These are phyloP conservation scores for Alloscopus bannaensis DNA, from an alignment of 2,888 invertebrate species.

Conservation along the genomic window DNA sequence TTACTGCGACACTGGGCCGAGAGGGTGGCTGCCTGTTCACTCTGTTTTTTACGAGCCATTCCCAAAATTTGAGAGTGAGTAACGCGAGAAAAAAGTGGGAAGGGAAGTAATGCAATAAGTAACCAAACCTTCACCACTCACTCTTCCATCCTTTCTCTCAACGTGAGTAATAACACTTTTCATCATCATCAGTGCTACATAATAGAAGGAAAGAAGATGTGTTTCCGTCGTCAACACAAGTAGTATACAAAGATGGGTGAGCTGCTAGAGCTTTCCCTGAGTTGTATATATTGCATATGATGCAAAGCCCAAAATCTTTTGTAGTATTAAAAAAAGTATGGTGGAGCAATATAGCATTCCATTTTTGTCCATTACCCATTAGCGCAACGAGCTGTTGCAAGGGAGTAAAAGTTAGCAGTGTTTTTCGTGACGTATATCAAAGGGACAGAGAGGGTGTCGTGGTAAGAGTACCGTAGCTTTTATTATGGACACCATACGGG, in stretches of 20 bases:
- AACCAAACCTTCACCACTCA: conserved; percentile 39
- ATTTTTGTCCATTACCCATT: conserved; percentile 58
- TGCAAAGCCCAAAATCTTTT: too few relatives aligned
- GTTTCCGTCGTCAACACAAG: conserved; percentile 48
- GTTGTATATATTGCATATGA: too few relatives aligned
- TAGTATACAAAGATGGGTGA: too few relatives aligned
- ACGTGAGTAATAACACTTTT: conserved; percentile 55
- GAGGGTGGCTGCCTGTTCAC: too few relatives aligned
- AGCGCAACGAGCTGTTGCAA: conserved; percentile 25
- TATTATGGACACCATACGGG: conserved; percentile 41
- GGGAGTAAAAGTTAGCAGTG: not conserved
- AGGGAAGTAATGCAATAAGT: conserved; percentile 47
- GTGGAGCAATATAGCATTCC: too few relatives aligned
- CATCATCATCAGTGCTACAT: conserved; percentile 51
- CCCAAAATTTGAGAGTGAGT: not conserved
- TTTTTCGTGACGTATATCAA: too few relatives aligned
- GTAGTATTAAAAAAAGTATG: too few relatives aligned
- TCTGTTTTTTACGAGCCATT: conserved; percentile 38
- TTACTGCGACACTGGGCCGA: conserved; percentile 18
- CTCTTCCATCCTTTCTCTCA: conserved; percentile 29
- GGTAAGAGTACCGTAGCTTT: not conserved
- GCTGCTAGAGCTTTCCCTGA: too few relatives aligned
- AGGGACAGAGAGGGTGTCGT: too few relatives aligned
- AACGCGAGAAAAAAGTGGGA: conserved; percentile 7
- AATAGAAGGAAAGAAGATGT: conserved; percentile 34